These are phyloP conservation scores for Merops nubicus DNA, from an alignment of 2,113 vertebrate species.

Conservation along the genomic window DNA sequence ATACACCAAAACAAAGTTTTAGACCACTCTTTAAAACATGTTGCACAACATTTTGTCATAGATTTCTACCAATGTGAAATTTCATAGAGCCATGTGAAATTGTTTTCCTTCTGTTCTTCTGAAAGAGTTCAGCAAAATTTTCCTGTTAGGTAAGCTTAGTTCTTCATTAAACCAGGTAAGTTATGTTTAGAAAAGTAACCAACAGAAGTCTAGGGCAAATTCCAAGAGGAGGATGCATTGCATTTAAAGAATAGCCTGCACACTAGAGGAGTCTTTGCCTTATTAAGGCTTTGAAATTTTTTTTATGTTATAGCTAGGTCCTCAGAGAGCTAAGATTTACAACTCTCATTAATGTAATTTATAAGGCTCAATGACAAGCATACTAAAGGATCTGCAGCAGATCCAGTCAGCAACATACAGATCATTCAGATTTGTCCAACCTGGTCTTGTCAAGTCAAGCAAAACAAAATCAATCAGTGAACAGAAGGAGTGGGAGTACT, in stretches of 20 bases:
- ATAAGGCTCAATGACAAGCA: constrained; percentile 26
- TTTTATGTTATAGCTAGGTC: not conserved
- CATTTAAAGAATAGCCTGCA: not conserved
- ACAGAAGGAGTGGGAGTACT: constrained; percentile 30
- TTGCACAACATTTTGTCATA: not conserved
- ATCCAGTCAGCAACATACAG: constrained; percentile 25
- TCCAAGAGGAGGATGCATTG: not conserved
- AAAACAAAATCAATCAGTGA: constrained; percentile 60
- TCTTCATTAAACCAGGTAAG: not conserved
- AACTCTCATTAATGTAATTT: constrained; percentile 43
- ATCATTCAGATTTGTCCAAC: constrained; percentile 46
- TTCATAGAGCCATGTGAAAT: not conserved
- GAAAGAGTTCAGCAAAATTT: not conserved
- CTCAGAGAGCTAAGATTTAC: constrained; percentile 30
- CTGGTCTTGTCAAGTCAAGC: constrained; percentile 56
- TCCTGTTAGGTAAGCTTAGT: not conserved
- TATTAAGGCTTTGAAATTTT: not conserved
- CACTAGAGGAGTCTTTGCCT: not conserved
- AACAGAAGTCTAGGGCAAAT: not conserved
- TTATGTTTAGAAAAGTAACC: not conserved
- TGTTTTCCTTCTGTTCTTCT: not conserved
- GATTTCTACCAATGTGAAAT: not conserved
- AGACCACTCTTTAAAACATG: not conserved
- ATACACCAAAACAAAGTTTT: not conserved
- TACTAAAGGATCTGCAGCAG: constrained; percentile 10